Evolutionary conservation across 1,140 invertebrate genomes (phyloP).

Genomic region (Drosophila prosaltans): DNA sequence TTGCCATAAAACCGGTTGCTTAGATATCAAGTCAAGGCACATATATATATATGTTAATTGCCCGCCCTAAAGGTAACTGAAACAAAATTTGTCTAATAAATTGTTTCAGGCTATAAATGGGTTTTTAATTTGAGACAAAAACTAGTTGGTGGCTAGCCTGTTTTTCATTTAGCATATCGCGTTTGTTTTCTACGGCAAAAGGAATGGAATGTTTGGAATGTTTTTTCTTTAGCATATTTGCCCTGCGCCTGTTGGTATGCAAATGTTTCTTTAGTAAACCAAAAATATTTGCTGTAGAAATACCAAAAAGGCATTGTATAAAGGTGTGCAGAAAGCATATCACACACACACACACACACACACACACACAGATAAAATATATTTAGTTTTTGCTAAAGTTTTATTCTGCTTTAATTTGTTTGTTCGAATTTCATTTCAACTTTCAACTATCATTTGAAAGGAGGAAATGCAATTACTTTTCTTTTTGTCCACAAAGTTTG

Average conservation of each 20-base stretch:
- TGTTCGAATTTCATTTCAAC: slow-evolving; percentile 10
- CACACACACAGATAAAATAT: neutral
- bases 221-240: slow-evolving; percentile 44
- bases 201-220: slow-evolving; percentile 32
- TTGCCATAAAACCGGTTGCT: slow-evolving; percentile 35
- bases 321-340: slow-evolving; percentile 46
- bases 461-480: slow-evolving; percentile 17
- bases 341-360: neutral
- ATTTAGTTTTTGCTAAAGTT: slow-evolving; percentile 7
- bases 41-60: slow-evolving; percentile 36
- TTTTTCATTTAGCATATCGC: neutral
- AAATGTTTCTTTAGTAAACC: slow-evolving; percentile 27
- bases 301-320: slow-evolving; percentile 25
- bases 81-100: slow-evolving; percentile 27
- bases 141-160: slow-evolving; percentile 41
- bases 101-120: slow-evolving; percentile 44
- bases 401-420: slow-evolving; percentile 9
- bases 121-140: slow-evolving; percentile 60
- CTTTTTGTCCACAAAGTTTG: slow-evolving; percentile 53
- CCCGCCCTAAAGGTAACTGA: slow-evolving; percentile 40
- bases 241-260: slow-evolving; percentile 58
- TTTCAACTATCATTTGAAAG: slow-evolving; percentile 1
- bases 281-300: neutral
- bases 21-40: neutral
- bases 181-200: slow-evolving; percentile 32